Percentiles rank a stretch among this genome's conserved stretches.
phyloP scores from a whole-genome alignment of 2,113 vertebrate genomes.

The Heptranchias perlo region DNA sequence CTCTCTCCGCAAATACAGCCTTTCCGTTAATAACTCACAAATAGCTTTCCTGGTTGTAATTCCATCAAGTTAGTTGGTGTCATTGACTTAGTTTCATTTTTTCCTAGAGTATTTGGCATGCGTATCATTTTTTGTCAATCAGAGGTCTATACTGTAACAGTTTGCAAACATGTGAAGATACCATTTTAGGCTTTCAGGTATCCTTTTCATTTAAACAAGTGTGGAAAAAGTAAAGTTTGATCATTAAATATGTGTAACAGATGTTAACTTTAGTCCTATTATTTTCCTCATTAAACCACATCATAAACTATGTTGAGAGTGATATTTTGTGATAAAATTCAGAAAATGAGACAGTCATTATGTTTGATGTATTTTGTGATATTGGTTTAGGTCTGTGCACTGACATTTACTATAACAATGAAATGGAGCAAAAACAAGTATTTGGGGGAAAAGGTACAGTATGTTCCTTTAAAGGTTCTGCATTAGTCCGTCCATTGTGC shows the following conservation, averaged over 20 bases:
- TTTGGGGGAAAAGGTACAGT: background rate
- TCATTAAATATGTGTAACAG: background rate
- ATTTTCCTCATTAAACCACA: slow-evolving; percentile 28
- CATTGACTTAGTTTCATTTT: background rate
- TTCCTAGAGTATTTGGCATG: background rate
- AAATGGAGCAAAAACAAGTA: background rate
- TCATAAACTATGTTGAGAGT: background rate
- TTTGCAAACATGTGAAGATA: background rate
- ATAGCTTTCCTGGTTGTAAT: background rate
- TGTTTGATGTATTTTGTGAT: background rate
- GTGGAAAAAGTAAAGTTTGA: background rate
- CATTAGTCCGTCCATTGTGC: background rate
- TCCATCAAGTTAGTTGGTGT: background rate
- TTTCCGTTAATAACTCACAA: background rate
- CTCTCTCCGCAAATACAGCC: too few relatives aligned
- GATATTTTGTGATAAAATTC: background rate
- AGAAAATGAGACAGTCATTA: background rate
- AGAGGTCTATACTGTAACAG: background rate
- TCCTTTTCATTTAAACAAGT: background rate
- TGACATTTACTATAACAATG: background rate
- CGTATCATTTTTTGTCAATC: background rate
- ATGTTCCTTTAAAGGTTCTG: background rate
- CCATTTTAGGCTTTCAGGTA: background rate
- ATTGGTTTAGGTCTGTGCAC: background rate
- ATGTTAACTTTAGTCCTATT: background rate